phyloP scores from a whole-genome alignment of 1,140 invertebrate species.

The Bombus affinis region DNA sequence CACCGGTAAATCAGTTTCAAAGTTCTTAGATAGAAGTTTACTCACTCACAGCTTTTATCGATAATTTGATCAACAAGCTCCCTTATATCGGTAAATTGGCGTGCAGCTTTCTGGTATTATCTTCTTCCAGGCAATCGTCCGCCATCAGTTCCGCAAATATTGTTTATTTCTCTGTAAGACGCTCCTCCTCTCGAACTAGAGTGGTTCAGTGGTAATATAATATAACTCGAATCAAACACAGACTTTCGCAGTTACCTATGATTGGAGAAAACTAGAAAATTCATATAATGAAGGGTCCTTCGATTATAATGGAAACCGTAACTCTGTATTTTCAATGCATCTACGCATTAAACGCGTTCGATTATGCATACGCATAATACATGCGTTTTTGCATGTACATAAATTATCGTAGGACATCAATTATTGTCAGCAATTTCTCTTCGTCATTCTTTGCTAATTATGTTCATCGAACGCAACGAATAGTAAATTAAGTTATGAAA shows the following conservation, averaged over 20 bases:
- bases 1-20: not conserved
- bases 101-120: constrained; percentile 4
- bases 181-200: not conserved
- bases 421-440: not conserved
- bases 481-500: not conserved
- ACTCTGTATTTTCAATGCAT: not conserved
- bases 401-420: not conserved
- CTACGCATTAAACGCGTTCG: too few species aligned
- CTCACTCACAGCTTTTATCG: not conserved
- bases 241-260: too few species aligned
- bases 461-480: not conserved
- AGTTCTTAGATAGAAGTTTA: not conserved
- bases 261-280: too few species aligned
- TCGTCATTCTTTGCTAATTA: not conserved
- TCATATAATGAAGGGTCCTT: not conserved
- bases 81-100: not conserved
- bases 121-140: not conserved
- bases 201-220: not conserved
- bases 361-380: not conserved
- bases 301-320: not conserved
- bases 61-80: constrained; percentile 1
- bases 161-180: not conserved
- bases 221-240: not conserved
- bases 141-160: not conserved
- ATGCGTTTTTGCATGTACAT: not conserved